Base-by-base conservation (phyloP, 1,140 invertebrate species). In the Drosophila malerkotliana region DNA sequence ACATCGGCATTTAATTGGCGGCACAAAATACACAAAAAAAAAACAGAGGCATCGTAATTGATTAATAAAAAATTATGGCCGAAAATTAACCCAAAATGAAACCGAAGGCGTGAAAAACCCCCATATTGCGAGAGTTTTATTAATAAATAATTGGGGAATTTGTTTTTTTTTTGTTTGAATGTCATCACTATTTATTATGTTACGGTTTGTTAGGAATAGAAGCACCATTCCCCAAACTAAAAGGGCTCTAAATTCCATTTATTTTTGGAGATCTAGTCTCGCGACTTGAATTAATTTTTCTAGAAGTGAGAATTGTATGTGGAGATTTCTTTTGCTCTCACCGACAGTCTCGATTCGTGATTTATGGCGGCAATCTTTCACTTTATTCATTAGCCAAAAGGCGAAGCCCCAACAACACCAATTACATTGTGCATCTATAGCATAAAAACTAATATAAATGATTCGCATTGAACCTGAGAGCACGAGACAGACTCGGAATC, bases 31-130 rank as follows among this genome's bases (percentile, higher is more conserved):
- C 5, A 28, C 6, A 67, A 52, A 3, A 21, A 21, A 21, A 21
- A 21, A 21, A 18, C 18, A 62, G 15, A 44, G 18, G 7, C 58
- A 37, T 18, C 54, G 59, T 79, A 82, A 83, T 84, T 83, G 76
- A 84, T 84, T 84, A 79, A 79, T 80, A 84, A 76, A 79, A 79
- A 79, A 85, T 80, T 76, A 83, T 84, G 60, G 57, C 79, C 72
- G 54, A 62, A 83, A 84, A 74, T 63, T 78, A 68, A 64, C 51
- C 10, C 56, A 39, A 66, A 73, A 44, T 8, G 14, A 6, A 18
- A 69, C 32, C 59, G 61, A 68, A 63, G 76, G 79, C 75, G 80
- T 84, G 60, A 67, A 75, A 62, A 77, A 51, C 48, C 4, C 47
- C 66, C 12, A 37, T 9, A 49, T 62, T 57, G 55, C 30, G 37